A percentile compares a stretch with the other conserved stretches of the same genome.
Conservation (phyloP, 2,113 vertebrate genomes). For the Chlorocebus sabaeus region DNA sequence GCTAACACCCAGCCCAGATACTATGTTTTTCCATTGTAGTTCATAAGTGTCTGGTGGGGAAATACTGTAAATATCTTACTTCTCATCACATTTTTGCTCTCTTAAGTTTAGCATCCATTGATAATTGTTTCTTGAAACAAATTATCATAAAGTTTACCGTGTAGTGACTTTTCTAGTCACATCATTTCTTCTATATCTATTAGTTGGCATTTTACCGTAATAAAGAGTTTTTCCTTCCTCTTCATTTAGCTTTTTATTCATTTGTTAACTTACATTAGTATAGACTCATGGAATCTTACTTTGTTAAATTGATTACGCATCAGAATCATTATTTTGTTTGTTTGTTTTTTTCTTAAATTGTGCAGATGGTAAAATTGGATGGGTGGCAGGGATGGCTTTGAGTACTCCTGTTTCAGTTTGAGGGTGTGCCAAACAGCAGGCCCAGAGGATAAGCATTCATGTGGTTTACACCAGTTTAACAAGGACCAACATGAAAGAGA, state of each 20-base stretch:
- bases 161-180: background rate
- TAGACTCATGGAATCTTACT: background rate
- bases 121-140: slow-evolving; percentile 37
- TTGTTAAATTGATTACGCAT: background rate
- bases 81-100: background rate
- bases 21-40: background rate
- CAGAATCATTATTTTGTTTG: background rate
- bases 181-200: slow-evolving; percentile 14
- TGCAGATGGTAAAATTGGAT: background rate
- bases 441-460: background rate
- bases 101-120: background rate
- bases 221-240: background rate
- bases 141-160: background rate
- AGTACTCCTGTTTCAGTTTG: background rate
- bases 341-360: background rate
- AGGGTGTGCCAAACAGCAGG: background rate
- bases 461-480: background rate
- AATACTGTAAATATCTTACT: background rate
- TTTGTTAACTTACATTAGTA: background rate
- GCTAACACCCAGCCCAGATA: too few species aligned
- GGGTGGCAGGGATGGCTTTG: background rate
- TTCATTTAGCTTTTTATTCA: background rate
- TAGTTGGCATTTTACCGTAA: background rate
- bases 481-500: background rate
- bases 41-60: background rate